Evolutionary conservation across 2,113 vertebrate genomes (phyloP), one percentile per base, ranked within the genome.

Genomic region (Baryphthengus martii): DNA sequence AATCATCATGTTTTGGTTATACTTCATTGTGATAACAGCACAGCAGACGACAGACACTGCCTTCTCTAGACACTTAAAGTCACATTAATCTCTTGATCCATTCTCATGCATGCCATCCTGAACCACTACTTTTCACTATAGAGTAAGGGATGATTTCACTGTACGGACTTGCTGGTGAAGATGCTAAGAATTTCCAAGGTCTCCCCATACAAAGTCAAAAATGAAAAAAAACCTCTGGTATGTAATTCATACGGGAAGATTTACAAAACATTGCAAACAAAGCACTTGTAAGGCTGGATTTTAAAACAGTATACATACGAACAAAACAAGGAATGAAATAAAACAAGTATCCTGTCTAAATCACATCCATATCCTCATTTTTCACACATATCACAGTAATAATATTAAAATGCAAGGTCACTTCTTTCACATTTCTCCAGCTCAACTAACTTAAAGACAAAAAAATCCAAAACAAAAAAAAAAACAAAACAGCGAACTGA

Each of bases 271-370:
- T 4, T 76, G 31, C 31, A 91, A 97, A 82, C 67, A 16, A 73
- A 83, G 49, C 37, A 68, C 86, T 87, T 96, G 59, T 72, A 86
- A 89, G 40, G 6, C 40, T 92, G 75, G 16, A 61, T 96, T 96
- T 91, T 91, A 79, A 83, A 91, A 55, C 31, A 75, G 50, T 80
- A 83, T 53, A 76, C 18, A 85, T 19, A 55, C 13, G 94, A 90
- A 53, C 13, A 89, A 94, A 97, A 26, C 7, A 35, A 94, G 44
- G 59, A 88, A 71, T 73, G 18, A 96, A 96, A 92, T 7, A 58
- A 94, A 90, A 84, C 9, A 84, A 85, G 61, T 49, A 80, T 82
- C 45, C 45, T 90, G 93, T 83, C 40, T 70, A 86, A 25, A 9
- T 68, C 79, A 49, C 88, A 73, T 33, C 49, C 50, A 35, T 58